Conservation (phyloP, 2,797 vertebrate species). For the Echeneis naucrates region DNA sequence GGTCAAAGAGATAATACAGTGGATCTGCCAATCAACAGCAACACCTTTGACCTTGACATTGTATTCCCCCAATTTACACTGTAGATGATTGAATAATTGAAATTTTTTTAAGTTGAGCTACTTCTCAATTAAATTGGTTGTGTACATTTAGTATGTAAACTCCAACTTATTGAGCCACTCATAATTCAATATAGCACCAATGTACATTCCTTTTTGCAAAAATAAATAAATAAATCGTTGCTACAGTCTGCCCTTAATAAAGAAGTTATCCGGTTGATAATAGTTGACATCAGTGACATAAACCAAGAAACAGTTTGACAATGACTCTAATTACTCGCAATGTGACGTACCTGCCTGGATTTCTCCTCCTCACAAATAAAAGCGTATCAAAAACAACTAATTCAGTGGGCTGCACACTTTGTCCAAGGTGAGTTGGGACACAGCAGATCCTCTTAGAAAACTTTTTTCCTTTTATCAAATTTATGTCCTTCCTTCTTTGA, state of each 20-base stretch:
- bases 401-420: background rate
- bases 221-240: background rate
- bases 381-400: background rate
- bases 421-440: background rate
- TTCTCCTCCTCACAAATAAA: background rate
- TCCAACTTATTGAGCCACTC: no score
- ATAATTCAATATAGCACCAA: no score
- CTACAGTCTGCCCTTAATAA: background rate
- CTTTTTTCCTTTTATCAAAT: background rate
- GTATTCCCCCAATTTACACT: no score
- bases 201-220: no score
- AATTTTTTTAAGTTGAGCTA: no score
- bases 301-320: background rate
- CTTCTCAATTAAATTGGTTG: no score
- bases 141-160: no score
- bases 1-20: no score
- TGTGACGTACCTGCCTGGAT: background rate
- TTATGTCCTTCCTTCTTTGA: background rate
- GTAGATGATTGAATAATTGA: no score
- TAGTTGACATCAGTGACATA: background rate
- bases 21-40: no score
- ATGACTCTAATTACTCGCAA: background rate
- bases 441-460: fast-evolving
- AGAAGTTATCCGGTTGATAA: background rate
- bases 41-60: no score